These are phyloP conservation scores for Pectinophora gossypiella DNA, from an alignment of 1,140 invertebrate genomes.

Conservation along the genomic window DNA sequence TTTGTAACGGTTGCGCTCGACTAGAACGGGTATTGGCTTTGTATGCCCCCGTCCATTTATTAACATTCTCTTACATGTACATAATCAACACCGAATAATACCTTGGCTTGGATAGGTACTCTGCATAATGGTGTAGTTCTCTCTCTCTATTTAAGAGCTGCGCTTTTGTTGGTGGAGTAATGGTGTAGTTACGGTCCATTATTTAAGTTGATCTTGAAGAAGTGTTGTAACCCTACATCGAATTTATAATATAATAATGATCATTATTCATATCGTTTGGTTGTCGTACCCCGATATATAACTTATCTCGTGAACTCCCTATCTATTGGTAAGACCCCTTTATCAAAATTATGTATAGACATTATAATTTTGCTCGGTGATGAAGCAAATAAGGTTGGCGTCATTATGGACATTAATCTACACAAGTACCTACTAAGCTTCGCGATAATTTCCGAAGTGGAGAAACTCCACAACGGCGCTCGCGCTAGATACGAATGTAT, in stretches of 20 bases:
- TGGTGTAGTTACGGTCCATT: too few species aligned
- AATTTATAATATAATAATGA: too few species aligned
- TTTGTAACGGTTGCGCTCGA: conserved; percentile 71
- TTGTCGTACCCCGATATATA: conserved; percentile 51
- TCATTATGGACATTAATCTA: conserved; percentile 45
- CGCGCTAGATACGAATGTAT: conserved; percentile 50
- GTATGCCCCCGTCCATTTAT: conserved; percentile 35
- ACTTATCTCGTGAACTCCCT: conserved; percentile 65
- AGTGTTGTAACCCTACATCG: too few species aligned
- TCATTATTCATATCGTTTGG: too few species aligned
- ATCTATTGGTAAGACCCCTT: conserved; percentile 63
- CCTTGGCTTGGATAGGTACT: not conserved
- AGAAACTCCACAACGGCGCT: conserved; percentile 45
- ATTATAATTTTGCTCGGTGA: conserved; percentile 38
- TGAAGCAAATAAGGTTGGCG: conserved; percentile 40
- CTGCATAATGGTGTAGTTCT: too few species aligned
- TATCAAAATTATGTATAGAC: conserved; percentile 54
- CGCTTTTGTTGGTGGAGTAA: too few species aligned
- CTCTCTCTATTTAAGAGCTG: too few species aligned
- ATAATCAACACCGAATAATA: conserved; percentile 5
- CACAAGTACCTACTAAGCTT: too few species aligned
- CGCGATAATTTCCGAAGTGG: conserved; percentile 46
- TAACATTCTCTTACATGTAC: conserved; percentile 40
- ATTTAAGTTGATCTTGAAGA: too few species aligned
- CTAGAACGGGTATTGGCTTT: conserved; percentile 70